phyloP scores from a whole-genome alignment of 2,888 invertebrate genomes.

The Ceraclea dissimilis region DNA sequence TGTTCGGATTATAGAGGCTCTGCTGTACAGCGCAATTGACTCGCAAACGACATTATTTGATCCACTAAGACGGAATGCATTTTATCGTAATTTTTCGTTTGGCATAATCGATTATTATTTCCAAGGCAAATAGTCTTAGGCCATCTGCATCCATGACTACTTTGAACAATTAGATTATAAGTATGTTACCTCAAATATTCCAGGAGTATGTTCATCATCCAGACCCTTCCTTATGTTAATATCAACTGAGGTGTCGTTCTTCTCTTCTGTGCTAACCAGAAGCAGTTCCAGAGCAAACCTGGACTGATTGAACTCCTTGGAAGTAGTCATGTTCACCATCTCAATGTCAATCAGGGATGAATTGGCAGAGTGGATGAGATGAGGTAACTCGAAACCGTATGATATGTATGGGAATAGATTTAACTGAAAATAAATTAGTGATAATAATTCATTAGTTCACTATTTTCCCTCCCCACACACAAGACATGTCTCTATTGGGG shows the following conservation, averaged over 20 bases:
- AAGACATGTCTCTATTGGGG: no score
- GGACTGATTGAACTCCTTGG: constrained; percentile 43
- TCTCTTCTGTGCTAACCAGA: constrained; percentile 44
- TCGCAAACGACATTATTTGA: no score
- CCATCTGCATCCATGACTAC: no score
- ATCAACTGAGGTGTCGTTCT: constrained; percentile 34
- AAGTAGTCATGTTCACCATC: constrained; percentile 46
- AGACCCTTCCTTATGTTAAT: constrained; percentile 47
- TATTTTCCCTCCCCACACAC: no score
- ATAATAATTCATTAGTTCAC: no score
- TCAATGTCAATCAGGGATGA: constrained; percentile 55
- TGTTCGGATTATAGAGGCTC: no score
- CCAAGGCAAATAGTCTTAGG: no score
- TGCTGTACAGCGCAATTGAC: no score
- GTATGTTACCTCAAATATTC: constrained; percentile 60
- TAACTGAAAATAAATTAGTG: constrained; percentile 47
- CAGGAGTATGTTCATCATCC: constrained; percentile 70
- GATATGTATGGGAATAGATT: constrained; percentile 41
- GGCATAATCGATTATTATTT: no score
- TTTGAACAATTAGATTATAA: no score
- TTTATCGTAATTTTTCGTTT: no score
- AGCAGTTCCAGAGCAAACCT: constrained; percentile 55
- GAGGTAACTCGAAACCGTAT: constrained; percentile 50
- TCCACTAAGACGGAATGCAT: no score
- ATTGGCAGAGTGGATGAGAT: constrained; percentile 59